Conservation (phyloP, 2,113 vertebrate genomes). For the Malurus alboscapulatus region DNA sequence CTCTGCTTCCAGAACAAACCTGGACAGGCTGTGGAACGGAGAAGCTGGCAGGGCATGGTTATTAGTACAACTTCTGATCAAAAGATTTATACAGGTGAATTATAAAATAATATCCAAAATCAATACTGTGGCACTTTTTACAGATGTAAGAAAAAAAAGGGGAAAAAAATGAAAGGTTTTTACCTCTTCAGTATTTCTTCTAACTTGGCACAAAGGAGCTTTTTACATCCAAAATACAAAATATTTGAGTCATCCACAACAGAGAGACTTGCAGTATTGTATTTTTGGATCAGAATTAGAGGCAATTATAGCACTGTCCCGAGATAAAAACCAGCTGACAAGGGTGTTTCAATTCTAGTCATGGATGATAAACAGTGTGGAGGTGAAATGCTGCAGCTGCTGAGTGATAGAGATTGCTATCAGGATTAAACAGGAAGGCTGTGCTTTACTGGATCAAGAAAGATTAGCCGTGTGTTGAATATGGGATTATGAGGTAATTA, state of each 20-base stretch:
- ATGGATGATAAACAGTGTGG: constrained; percentile 24
- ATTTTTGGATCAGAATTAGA: not conserved
- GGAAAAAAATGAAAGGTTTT: not conserved
- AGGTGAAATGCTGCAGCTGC: constrained; percentile 54
- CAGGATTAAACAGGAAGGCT: constrained; percentile 51
- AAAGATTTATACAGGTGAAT: not conserved
- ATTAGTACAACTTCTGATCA: not conserved
- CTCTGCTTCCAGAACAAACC: not conserved
- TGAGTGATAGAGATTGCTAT: constrained; percentile 49
- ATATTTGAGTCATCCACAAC: not conserved
- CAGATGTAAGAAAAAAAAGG: not conserved
- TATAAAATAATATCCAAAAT: not conserved
- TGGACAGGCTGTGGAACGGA: not conserved
- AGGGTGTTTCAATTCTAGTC: constrained; percentile 39
- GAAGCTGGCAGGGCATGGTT: not conserved
- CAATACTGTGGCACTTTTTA: not conserved
- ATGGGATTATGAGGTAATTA: constrained; percentile 62
- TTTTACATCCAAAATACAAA: not conserved
- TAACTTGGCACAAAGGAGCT: not conserved
- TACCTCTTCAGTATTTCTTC: not conserved
- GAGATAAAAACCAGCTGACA: not conserved
- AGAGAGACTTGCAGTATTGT: not conserved
- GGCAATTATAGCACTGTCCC: not conserved
- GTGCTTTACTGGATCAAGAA: constrained; percentile 51
- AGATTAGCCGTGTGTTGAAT: constrained; percentile 54